phyloP scores from a whole-genome alignment of 2,888 invertebrate genomes.

The Augiades crinisus region DNA sequence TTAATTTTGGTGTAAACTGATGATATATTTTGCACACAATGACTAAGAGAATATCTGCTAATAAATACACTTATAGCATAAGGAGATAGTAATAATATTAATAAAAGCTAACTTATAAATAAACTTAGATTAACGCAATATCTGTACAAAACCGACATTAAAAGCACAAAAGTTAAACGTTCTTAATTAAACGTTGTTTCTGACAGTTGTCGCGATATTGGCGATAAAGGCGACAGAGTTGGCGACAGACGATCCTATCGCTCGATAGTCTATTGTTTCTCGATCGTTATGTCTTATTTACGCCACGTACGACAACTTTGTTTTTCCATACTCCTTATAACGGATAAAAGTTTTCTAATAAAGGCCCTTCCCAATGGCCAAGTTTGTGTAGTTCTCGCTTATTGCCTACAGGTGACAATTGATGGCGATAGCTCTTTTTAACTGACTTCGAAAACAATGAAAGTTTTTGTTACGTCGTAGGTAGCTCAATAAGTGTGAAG shows the following conservation, averaged over 20 bases:
- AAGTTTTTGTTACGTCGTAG: constrained; percentile 35
- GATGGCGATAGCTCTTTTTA: constrained; percentile 73
- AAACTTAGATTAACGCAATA: not conserved
- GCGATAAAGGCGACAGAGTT: constrained; percentile 14
- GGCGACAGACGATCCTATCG: constrained; percentile 21
- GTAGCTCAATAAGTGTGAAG: not conserved
- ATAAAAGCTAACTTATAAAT: not conserved
- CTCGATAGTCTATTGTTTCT: constrained; percentile 35
- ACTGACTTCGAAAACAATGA: constrained; percentile 52
- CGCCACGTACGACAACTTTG: constrained; percentile 70
- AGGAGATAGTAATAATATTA: too few relatives aligned
- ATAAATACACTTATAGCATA: too few relatives aligned
- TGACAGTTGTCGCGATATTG: constrained; percentile 10
- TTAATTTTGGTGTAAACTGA: too few relatives aligned
- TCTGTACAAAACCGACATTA: not conserved
- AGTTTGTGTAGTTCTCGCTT: constrained; percentile 63
- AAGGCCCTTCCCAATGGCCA: constrained; percentile 66
- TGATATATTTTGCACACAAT: too few relatives aligned
- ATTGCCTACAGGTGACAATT: constrained; percentile 78
- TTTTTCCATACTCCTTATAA: constrained; percentile 65
- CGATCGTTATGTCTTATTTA: constrained; percentile 70
- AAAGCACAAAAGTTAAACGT: constrained; percentile 4
- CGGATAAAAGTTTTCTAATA: constrained; percentile 77
- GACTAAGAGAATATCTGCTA: too few relatives aligned
- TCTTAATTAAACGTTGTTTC: constrained; percentile 24